Percentiles rank a stretch among this genome's conserved stretches.
phyloP scores from a whole-genome alignment of 2,113 vertebrate genomes.

The Eudyptes chrysolophus region DNA sequence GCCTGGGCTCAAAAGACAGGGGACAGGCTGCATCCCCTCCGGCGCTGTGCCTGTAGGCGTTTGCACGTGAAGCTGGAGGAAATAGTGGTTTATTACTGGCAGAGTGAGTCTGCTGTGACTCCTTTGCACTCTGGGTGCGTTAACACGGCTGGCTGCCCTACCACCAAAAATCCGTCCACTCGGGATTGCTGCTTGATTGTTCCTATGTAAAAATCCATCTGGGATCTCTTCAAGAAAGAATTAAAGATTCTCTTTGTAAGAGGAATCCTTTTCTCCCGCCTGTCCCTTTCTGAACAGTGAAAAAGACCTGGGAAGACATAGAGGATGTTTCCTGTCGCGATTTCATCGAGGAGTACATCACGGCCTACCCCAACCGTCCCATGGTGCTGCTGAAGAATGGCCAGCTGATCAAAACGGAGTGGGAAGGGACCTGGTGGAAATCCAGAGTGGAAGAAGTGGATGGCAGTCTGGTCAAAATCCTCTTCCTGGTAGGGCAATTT shows the following conservation, averaged over 20 bases:
- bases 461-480: slow-evolving; percentile 95
- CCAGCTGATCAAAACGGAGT: slow-evolving; percentile 97
- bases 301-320: slow-evolving; percentile 94
- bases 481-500: slow-evolving; percentile 87
- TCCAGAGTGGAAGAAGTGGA: slow-evolving; percentile 97
- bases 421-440: slow-evolving; percentile 99
- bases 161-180: fast-evolving
- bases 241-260: neutral
- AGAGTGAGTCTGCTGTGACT: neutral
- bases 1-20: neutral
- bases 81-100: neutral
- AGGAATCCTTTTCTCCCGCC: neutral
- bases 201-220: neutral
- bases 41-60: neutral
- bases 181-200: fast-evolving
- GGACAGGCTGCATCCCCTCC: fast-evolving
- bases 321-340: slow-evolving; percentile 93
- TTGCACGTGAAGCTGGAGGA: neutral
- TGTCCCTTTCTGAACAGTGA: slow-evolving; percentile 73
- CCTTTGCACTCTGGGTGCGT: neutral
- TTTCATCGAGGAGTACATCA: slow-evolving; percentile 97
- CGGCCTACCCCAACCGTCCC: slow-evolving; percentile 93
- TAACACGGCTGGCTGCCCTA: neutral
- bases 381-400: slow-evolving; percentile 95
- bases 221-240: neutral